phyloP scores from a whole-genome alignment of 1,140 invertebrate genomes.

The Gryllus bimaculatus region DNA sequence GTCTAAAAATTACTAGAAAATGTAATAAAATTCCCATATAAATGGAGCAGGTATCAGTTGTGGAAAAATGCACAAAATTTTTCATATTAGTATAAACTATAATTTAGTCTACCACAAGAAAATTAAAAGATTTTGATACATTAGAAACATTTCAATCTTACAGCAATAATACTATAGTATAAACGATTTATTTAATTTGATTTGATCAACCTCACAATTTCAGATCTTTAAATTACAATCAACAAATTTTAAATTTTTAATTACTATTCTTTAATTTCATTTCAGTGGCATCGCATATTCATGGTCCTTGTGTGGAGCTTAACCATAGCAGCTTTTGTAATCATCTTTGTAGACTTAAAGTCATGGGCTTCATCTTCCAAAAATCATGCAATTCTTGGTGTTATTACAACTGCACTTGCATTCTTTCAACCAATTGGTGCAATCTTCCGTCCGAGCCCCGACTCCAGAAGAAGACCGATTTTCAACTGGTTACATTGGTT shows the following conservation, averaged over 20 bases:
- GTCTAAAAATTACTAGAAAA: too few species aligned
- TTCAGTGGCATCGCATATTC: slow-evolving; percentile 20
- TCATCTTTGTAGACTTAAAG: slow-evolving; percentile 75
- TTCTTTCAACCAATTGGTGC: slow-evolving; percentile 86
- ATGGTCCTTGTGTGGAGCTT: slow-evolving; percentile 61
- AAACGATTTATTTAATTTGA: background rate
- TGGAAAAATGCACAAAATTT: too few species aligned
- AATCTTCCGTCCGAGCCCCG: slow-evolving; percentile 75
- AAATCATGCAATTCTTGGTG: slow-evolving; percentile 66
- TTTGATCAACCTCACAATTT: background rate
- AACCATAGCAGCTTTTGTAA: slow-evolving; percentile 63
- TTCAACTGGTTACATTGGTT: slow-evolving; percentile 96
- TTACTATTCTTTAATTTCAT: background rate
- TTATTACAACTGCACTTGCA: slow-evolving; percentile 64
- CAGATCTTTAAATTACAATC: background rate
- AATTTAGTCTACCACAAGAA: too few species aligned
- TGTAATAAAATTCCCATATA: too few species aligned
- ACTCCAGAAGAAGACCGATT: slow-evolving; percentile 62
- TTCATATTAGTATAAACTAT: too few species aligned
- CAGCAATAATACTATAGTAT: too few species aligned
- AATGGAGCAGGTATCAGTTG: too few species aligned
- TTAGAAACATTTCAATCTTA: too few species aligned
- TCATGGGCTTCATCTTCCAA: slow-evolving; percentile 49
- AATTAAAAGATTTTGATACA: too few species aligned
- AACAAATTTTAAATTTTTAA: background rate